phyloP scores from a whole-genome alignment of 2,888 invertebrate genomes.

The Chymomyza fuscimana region DNA sequence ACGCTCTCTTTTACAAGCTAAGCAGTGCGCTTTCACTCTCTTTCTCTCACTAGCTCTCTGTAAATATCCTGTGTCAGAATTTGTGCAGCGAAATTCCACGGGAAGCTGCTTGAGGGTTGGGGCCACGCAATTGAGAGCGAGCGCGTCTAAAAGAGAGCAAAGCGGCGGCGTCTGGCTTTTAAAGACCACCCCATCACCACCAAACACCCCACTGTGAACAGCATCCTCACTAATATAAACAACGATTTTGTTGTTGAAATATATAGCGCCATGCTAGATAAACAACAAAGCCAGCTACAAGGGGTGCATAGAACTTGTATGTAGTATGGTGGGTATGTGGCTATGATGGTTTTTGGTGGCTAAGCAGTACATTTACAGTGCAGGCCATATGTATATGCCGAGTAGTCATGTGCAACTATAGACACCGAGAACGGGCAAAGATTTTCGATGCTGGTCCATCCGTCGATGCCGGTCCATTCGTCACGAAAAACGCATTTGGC shows the following conservation, averaged over 20 bases:
- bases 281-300: constrained; percentile 54
- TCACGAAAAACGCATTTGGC: too few relatives aligned
- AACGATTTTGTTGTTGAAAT: constrained; percentile 54
- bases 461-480: too few relatives aligned
- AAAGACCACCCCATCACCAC: constrained; percentile 27
- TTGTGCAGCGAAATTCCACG: constrained; percentile 61
- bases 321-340: neutral
- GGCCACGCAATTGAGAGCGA: constrained; percentile 13
- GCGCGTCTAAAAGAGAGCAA: constrained; percentile 32
- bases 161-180: constrained; percentile 26
- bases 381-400: neutral
- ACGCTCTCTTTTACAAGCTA: too few relatives aligned
- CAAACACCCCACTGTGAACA: constrained; percentile 38
- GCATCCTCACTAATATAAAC: constrained; percentile 59
- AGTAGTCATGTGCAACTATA: neutral
- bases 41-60: constrained; percentile 14
- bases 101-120: constrained; percentile 51
- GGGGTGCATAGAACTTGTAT: constrained; percentile 43
- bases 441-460: too few relatives aligned
- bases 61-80: constrained; percentile 66
- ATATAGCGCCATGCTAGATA: constrained; percentile 52
- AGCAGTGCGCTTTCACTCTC: constrained; percentile 11
- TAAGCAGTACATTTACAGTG: neutral
- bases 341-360: neutral
- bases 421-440: too few relatives aligned